A percentile compares a stretch with the other conserved stretches of the same genome.
These are phyloP conservation scores for Manis javanica DNA, from an alignment of 2,797 vertebrate species.

Conservation along the genomic window DNA sequence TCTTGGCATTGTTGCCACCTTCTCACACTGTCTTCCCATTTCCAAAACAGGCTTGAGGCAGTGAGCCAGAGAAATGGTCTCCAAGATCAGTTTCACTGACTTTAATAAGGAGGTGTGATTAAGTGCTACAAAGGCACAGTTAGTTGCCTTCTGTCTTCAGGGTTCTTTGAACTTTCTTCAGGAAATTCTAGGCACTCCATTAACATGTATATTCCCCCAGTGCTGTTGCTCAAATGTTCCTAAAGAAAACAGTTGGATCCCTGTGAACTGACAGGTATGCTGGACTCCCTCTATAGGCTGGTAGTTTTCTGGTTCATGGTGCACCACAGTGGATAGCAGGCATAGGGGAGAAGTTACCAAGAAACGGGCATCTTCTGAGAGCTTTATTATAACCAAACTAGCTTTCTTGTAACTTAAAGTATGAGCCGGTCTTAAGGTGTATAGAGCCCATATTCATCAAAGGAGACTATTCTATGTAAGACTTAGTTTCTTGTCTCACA, in stretches of 20 bases:
- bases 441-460: background rate
- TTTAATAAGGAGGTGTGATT: background rate
- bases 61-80: background rate
- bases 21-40: background rate
- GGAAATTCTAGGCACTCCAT: conserved; percentile 1
- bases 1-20: background rate
- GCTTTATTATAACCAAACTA: background rate
- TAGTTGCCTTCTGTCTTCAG: background rate
- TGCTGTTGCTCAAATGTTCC: conserved; percentile 7
- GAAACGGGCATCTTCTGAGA: background rate
- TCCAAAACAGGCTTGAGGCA: background rate
- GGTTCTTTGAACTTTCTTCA: conserved; percentile 35
- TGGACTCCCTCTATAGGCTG: background rate
- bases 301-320: background rate
- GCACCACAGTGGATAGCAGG: background rate
- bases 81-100: background rate
- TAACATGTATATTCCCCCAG: background rate
- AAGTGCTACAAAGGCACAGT: background rate
- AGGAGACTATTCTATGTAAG: background rate
- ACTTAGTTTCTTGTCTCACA: background rate
- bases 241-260: background rate
- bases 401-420: background rate
- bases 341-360: background rate
- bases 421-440: background rate
- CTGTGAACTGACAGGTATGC: background rate